Evolutionary conservation across 2,888 invertebrate genomes (phyloP), one percentile per base, ranked within the genome.

Genomic region (Meghimatium bilineatum): DNA sequence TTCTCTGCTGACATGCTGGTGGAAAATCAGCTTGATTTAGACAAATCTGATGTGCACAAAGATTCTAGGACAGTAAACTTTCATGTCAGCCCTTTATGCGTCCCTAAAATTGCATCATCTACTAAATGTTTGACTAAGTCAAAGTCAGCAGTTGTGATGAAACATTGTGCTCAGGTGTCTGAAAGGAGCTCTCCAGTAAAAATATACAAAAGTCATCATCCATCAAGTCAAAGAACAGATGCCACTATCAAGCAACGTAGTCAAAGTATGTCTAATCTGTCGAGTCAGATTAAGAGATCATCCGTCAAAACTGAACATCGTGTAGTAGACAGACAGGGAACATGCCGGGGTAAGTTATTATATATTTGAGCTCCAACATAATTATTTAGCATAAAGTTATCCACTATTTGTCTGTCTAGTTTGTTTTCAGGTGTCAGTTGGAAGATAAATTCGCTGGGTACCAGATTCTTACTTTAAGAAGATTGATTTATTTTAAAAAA

Each of bases 231-330:
- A 49, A 66, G n/a, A 38, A 26, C 14, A 12, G 26, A 2, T 10
- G 38, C 10, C 8, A 34, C 17, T 17, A 5, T 71, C 26, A 83
- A 83, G 34, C n/a, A 60, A 14, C 69, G 78, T n/a, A 83, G 83
- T 63, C 83, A 78, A 26, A 83, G 83, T 36, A 26, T 83, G 72
- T 56, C 63, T 17, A 78, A 60, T 38, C 44, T 82, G 2, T 17
- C 66, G n/a, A 38, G 34, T 14, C 49, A 49, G 36, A 49, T 66
- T 71, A 67, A 79, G 79, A 63, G 49, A 44, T 26, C 36, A 14
- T 34, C 71, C 1, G n/a, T 26, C 29, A 78, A 66, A 44, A 67
- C 29, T n/a, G 44, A 56, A 66, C 63, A 49, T 34, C 23, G 23
- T 32, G 29, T 29, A 66, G 60, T 63, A n/a, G 66, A 66, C 66